These are phyloP conservation scores for Amazonetta brasiliensis DNA, from an alignment of 2,797 vertebrate species.

Conservation along the genomic window DNA sequence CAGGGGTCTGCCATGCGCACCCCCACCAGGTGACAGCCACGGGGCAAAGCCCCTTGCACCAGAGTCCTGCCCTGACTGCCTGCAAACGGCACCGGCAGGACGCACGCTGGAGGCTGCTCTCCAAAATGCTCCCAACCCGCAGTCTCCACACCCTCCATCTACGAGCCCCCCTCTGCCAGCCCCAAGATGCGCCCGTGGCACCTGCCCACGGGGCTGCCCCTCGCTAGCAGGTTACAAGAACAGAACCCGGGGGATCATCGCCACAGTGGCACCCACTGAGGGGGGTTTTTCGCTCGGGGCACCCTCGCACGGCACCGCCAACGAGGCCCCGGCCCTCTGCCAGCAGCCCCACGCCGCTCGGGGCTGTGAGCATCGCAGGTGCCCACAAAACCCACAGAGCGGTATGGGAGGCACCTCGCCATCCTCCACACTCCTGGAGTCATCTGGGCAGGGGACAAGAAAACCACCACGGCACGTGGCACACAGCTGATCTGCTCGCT, in stretches of 20 bases:
- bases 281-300: too few species aligned
- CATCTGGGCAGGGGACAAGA: not conserved
- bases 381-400: not conserved
- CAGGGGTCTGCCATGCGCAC: accelerated
- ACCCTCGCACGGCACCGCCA: not conserved
- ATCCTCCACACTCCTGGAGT: not conserved
- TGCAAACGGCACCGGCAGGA: not conserved
- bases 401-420: not conserved
- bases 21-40: too few species aligned
- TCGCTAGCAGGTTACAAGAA: accelerated
- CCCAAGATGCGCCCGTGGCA: accelerated
- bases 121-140: not conserved
- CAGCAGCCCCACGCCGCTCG: not conserved
- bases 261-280: accelerated
- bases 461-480: accelerated
- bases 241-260: not conserved
- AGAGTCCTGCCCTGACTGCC: not conserved
- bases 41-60: not conserved
- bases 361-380: not conserved
- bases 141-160: not conserved
- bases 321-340: not conserved
- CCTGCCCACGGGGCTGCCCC: not conserved
- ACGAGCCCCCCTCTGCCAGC: accelerated
- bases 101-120: accelerated
- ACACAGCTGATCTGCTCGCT: accelerated